Conservation (phyloP, 2,113 vertebrate genomes). For the Clarias batrachus region DNA sequence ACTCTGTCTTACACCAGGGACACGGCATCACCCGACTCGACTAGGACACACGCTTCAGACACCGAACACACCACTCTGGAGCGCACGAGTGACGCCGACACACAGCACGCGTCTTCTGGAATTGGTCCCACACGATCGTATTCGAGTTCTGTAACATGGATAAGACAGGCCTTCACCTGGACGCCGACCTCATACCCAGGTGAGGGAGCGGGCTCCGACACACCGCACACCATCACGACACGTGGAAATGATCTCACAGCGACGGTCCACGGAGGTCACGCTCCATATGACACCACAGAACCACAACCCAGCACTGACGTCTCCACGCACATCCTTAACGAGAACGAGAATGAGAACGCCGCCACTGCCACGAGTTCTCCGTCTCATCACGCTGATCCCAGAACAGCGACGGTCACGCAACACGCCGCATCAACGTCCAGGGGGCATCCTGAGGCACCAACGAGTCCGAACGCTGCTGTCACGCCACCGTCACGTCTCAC, state of each 20-base stretch:
- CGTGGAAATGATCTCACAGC: neutral
- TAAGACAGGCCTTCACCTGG: neutral
- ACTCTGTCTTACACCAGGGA: neutral
- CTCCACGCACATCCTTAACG: neutral
- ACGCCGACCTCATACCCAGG: neutral
- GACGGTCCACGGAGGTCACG: neutral
- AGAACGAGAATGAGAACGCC: no score
- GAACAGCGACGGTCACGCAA: neutral
- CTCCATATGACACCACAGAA: neutral
- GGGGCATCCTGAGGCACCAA: neutral
- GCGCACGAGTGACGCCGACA: neutral
- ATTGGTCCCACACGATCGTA: neutral
- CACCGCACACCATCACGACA: neutral
- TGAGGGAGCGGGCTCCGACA: no score
- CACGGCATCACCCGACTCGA: neutral
- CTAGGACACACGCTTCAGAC: neutral
- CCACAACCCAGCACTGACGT: neutral
- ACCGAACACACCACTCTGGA: neutral
- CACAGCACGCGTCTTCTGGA: neutral
- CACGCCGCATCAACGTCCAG: neutral
- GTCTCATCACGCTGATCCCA: neutral
- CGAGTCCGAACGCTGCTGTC: neutral
- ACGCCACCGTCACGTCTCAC: neutral
- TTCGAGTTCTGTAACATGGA: neutral
- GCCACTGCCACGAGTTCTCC: no score